Evolutionary conservation across 2,113 vertebrate species (phyloP), one percentile per base, ranked within the genome.

Genomic region (Nettapus auritus): DNA sequence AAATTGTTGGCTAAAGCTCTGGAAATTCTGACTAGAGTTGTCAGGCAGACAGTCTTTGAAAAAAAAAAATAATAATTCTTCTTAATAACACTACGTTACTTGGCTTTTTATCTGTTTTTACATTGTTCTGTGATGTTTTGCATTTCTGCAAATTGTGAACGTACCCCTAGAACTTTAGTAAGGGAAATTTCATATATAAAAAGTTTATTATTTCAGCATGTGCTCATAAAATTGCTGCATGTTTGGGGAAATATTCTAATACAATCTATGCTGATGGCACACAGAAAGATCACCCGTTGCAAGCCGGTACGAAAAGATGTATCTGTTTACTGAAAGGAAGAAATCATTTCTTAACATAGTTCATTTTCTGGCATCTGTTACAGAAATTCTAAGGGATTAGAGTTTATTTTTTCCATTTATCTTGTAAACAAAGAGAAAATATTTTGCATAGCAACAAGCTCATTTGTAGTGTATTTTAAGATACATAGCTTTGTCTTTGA

Each of bases 1-100:
- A 78, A 96, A 80, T 52, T 93, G 79, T 95, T 97, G 97, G 96
- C 97, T 87, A 92, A 93, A 87, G 89, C 95, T 91, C 59, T 96
- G 97, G 97, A 97, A 97, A 97, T 87, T 97, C 69, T 97, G 97
- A 97, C 84, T 94, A 20, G 67, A 90, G 90, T 56, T 95, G 81
- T 94, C 94, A 94, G 74, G 69, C 76, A 94, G 85, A 62, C 91
- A 94, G 88, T 71, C 82, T 94, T 66, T 85, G 92, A 95, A 84
- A 96, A 84, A 96, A 92, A 81, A 95, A 91, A 92, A 81, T 94
- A 91, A 92, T 40, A 89, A 85, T 70, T 88, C 56, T 50, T 90
- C 92, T 89, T 87, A 91, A 94, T 59, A 91, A 71, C 59, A 46
- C 74, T 76, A 10, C 82, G 85, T 92, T 78, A 42, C 79, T 97